Conservation (phyloP, 35 echinoderm and acorn worm genomes). For the Patiria miniata region DNA sequence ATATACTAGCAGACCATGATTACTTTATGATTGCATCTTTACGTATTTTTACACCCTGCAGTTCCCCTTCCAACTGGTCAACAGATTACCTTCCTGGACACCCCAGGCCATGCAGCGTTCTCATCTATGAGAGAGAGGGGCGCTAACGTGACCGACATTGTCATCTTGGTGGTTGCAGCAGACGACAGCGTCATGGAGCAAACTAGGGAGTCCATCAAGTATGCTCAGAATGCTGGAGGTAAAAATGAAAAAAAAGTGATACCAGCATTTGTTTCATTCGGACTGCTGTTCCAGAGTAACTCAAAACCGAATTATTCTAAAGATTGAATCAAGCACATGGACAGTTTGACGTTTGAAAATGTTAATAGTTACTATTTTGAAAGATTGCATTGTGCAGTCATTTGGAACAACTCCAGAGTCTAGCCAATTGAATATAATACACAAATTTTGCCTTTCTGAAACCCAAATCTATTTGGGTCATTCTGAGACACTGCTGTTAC, state of each 20-base stretch:
- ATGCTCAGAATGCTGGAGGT: conserved; percentile 87
- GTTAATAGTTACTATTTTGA: too few species aligned
- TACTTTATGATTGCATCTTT: too few species aligned
- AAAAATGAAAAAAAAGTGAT: background rate
- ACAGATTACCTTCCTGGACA: conserved; percentile 92
- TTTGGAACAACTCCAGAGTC: too few species aligned
- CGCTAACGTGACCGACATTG: conserved; percentile 93
- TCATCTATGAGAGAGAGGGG: conserved; percentile 90
- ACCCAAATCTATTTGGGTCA: too few species aligned
- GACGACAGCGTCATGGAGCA: conserved; percentile 99
- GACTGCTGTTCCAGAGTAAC: background rate
- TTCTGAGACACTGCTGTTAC: too few species aligned
- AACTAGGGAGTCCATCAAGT: conserved; percentile 93
- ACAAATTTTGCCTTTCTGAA: too few species aligned
- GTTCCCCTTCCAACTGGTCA: conserved; percentile 68
- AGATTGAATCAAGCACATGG: too few species aligned
- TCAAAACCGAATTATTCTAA: too few species aligned
- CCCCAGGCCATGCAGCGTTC: conserved; percentile 96
- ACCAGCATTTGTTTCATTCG: background rate
- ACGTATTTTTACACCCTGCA: conserved; percentile 18
- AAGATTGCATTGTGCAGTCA: too few species aligned
- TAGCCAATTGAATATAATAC: too few species aligned
- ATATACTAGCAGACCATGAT: too few species aligned
- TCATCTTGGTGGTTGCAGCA: conserved; percentile 91
- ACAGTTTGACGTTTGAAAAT: too few species aligned